Conservation (phyloP, 2,888 invertebrate species). For the Macrophya annulata region DNA sequence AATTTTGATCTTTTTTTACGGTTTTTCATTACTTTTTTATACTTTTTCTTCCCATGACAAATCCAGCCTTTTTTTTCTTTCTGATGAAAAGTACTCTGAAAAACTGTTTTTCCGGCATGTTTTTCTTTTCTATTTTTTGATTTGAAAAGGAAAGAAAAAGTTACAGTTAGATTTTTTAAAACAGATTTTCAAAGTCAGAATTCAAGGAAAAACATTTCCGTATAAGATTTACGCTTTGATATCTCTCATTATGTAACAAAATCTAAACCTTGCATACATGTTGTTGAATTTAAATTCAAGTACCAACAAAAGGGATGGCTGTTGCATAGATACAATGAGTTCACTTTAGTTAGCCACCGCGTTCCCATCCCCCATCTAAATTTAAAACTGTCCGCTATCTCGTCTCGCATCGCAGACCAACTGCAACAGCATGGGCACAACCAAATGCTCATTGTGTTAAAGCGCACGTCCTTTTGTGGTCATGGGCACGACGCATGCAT, state of each 20-base stretch:
- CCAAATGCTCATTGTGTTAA: slow-evolving; percentile 32
- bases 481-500: slow-evolving; percentile 2
- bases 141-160: neutral
- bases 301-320: neutral
- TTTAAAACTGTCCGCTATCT: slow-evolving; percentile 29
- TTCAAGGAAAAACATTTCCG: neutral
- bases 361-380: slow-evolving; percentile 25
- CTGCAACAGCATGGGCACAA: neutral
- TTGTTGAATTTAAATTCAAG: slow-evolving; percentile 16
- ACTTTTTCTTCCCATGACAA: no score
- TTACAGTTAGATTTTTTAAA: neutral
- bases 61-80: no score
- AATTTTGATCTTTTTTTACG: no score
- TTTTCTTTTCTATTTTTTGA: neutral
- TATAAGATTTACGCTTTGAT: neutral
- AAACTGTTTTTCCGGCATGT: no score
- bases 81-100: no score
- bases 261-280: neutral
- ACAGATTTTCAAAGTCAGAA: neutral
- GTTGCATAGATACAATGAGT: slow-evolving; percentile 19
- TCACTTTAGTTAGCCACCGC: slow-evolving; percentile 18
- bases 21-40: no score
- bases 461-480: slow-evolving; percentile 32
- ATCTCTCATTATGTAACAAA: neutral
- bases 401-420: slow-evolving; percentile 36